Percentiles rank a stretch among this genome's conserved stretches.
These are phyloP conservation scores for Hippocampus zosterae DNA, from an alignment of 2,113 vertebrate genomes.

Conservation along the genomic window DNA sequence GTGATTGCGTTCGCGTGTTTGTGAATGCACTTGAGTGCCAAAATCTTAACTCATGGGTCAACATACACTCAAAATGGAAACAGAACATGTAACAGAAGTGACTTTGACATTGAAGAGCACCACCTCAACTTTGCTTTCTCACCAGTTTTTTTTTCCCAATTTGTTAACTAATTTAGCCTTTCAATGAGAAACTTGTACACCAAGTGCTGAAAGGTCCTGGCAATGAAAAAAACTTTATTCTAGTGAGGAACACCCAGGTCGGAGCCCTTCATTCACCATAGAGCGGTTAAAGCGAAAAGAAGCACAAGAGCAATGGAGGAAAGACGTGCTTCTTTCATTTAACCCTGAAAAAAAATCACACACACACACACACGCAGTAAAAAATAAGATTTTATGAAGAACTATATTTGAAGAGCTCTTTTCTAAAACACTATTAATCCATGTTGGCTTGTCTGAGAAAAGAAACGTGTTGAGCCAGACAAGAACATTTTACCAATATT, in stretches of 20 bases:
- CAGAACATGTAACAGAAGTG: background rate
- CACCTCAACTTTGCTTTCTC: background rate
- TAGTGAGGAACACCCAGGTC: conserved; percentile 11
- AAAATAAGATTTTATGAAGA: background rate
- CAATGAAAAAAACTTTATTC: conserved; percentile 13
- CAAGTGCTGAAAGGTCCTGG: conserved; percentile 6
- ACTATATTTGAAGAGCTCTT: background rate
- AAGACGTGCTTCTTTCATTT: conserved; percentile 1
- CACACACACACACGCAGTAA: background rate
- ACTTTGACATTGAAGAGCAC: background rate
- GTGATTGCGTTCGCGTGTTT: background rate
- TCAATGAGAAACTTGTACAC: background rate
- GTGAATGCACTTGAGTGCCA: background rate
- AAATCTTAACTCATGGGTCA: conserved; percentile 14
- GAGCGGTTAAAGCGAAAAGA: conserved; percentile 1
- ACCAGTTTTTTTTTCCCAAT: background rate
- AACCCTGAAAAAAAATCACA: background rate
- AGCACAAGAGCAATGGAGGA: conserved; percentile 17
- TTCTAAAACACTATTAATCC: background rate
- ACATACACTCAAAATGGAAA: conserved; percentile 9
- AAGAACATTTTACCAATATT: background rate
- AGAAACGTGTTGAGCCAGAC: background rate
- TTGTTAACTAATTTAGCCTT: background rate
- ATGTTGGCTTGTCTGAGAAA: too few relatives aligned
- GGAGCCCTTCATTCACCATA: conserved; percentile 5